Conservation (phyloP, 1,140 invertebrate species). For the Vollenhovia emeryi region DNA sequence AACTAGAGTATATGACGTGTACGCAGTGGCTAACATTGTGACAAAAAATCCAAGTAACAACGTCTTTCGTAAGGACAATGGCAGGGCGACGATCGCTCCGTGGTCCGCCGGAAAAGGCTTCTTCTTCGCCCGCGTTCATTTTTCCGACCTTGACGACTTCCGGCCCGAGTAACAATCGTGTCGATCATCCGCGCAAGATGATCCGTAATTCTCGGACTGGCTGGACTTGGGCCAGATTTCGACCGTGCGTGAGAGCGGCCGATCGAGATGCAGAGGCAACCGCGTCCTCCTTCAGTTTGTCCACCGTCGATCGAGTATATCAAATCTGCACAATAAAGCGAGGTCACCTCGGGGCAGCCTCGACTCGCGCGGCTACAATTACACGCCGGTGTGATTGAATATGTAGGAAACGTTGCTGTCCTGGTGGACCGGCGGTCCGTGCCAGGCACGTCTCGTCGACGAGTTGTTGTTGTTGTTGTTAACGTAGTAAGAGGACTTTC, state of each 20-base stretch:
- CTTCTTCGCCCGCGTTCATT: background rate
- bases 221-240: constrained; percentile 51
- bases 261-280: constrained; percentile 21
- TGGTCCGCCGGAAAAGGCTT: background rate
- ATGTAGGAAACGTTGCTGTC: constrained; percentile 92
- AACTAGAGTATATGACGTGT: constrained; percentile 30
- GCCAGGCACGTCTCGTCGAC: constrained; percentile 85
- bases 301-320: constrained; percentile 17
- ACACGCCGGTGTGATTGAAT: constrained; percentile 87
- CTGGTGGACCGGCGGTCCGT: constrained; percentile 87
- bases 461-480: constrained; percentile 86
- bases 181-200: constrained; percentile 56
- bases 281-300: constrained; percentile 5
- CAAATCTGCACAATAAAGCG: constrained; percentile 19
- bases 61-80: constrained; percentile 17
- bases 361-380: constrained; percentile 62
- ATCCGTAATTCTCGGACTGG: constrained; percentile 73
- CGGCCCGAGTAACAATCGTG: constrained; percentile 76
- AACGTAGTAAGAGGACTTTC: constrained; percentile 93
- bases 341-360: background rate
- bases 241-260: background rate
- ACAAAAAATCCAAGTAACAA: constrained; percentile 34
- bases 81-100: background rate
- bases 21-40: constrained; percentile 37
- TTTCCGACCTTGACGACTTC: constrained; percentile 49